Base-by-base conservation (phyloP, 2,113 vertebrate species). In the Rhabdomys dilectus region DNA sequence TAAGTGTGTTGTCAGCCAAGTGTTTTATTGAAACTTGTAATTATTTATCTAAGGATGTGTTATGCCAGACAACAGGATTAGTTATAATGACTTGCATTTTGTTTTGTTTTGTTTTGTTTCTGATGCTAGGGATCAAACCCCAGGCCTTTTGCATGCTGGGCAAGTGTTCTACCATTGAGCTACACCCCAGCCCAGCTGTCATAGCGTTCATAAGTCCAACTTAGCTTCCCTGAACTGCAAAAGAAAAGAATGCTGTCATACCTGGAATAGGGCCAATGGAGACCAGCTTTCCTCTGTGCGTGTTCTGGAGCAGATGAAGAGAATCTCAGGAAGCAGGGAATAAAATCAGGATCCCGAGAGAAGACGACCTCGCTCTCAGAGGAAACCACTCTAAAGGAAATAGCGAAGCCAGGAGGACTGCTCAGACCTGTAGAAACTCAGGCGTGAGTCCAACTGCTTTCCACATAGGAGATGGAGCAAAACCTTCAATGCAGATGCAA, bases 41-140 rank as follows among this genome's bases (percentile, higher is more conserved):
- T 66, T 80, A 56, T n/a, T 85, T 93, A 73, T 64, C 42, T 75
- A 88, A 86, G 53, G 75, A 42, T 92, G 85, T 91, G 53, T 19
- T 70, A 29, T 34, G 68, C 34, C 78, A 75, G 51, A n/a, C 56
- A 60, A 42, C 17, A 16, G 45, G 11, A 2, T n/a, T 53, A n/a
- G 39, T 26, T 53, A 34, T 31, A 16, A 66, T 68, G 53, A 91
- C 70, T 56, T 75, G 8, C 68, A 19, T 73, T 70, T 73, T 12
- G 34, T 64, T 75, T 81, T 53, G 39, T 60, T 62, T 51, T 68
- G n/a, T 88, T 73, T 36, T 17, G n/a, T 17, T 62, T 85, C 22
- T 45, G 56, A 36, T 86, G 31, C n/a, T 34, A 16, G 5, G 11
- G 77, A 77, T 68, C 6, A 64, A 85, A 58, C 58, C 45, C 80